phyloP scores from a whole-genome alignment of 2,797 vertebrate genomes.

The Thaleichthys pacificus region DNA sequence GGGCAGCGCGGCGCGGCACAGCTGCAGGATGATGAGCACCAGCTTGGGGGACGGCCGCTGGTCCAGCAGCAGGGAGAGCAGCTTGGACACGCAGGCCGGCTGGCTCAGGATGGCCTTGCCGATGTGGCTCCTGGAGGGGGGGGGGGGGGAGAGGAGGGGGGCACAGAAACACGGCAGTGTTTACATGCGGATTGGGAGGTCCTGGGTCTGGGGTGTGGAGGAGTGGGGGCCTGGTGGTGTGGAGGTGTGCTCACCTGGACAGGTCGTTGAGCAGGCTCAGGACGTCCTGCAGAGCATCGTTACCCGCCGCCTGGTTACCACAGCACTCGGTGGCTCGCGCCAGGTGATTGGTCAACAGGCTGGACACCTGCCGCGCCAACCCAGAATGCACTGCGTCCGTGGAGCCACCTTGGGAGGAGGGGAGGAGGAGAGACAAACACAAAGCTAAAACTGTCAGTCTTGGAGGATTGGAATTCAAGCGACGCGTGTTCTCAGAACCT shows the following conservation, averaged over 20 bases:
- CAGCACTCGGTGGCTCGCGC: constrained; percentile 96
- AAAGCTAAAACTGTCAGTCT: background rate
- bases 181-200: too few relatives aligned
- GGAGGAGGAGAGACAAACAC: background rate
- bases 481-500: background rate
- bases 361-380: constrained; percentile 95
- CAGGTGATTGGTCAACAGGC: constrained; percentile 94
- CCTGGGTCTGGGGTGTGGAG: too few relatives aligned
- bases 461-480: background rate
- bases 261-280: constrained; percentile 97
- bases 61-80: constrained; percentile 94
- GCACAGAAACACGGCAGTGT: too few relatives aligned
- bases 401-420: constrained; percentile 83
- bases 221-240: background rate
- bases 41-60: constrained; percentile 97
- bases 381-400: constrained; percentile 97
- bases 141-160: too few relatives aligned
- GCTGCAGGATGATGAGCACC: constrained; percentile 97
- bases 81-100: constrained; percentile 97
- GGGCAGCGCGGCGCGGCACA: constrained; percentile 93
- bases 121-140: constrained; percentile 88
- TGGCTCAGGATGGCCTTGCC: constrained; percentile 98
- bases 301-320: constrained; percentile 96
- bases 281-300: constrained; percentile 95
- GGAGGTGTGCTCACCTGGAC: constrained; percentile 80